These are phyloP conservation scores for Macrostomum lignano DNA, from an alignment of 1,140 invertebrate genomes.

Conservation along the genomic window DNA sequence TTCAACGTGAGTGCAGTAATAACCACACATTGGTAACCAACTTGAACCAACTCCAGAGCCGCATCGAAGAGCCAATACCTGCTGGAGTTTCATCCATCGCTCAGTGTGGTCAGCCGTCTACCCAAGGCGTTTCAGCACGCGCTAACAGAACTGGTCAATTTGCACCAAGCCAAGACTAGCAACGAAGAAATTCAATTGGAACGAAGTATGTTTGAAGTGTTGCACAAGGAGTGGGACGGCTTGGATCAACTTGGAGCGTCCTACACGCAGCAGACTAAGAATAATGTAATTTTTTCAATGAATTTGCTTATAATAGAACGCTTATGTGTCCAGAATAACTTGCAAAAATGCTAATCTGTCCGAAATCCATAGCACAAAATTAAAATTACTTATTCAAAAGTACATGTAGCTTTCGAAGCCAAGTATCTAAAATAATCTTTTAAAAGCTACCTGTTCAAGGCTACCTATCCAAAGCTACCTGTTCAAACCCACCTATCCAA, in stretches of 20 bases:
- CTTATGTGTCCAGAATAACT: no score
- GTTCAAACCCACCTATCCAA: no score
- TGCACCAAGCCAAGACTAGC: conserved; percentile 14
- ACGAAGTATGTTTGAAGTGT: conserved; percentile 17
- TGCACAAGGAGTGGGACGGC: conserved; percentile 14
- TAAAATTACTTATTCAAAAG: no score
- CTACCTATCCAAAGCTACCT: no score
- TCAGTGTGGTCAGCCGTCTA: conserved; percentile 18
- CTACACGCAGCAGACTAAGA: conserved; percentile 17
- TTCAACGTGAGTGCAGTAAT: no score
- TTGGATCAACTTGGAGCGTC: conserved; percentile 13
- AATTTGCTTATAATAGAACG: no score
- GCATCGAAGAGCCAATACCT: conserved; percentile 22
- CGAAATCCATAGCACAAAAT: no score
- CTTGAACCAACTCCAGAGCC: conserved; percentile 11
- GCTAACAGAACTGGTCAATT: conserved; percentile 15
- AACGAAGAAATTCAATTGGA: conserved; percentile 15
- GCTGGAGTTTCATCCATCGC: conserved; percentile 24
- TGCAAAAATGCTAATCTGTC: no score
- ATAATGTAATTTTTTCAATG: conserved; percentile 16
- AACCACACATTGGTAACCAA: no score
- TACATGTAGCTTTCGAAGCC: no score
- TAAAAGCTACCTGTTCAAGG: no score
- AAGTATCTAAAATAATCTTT: no score
- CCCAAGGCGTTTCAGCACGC: conserved; percentile 18